phyloP scores from a whole-genome alignment of 2,888 invertebrate genomes.

The Abscondita cerata region DNA sequence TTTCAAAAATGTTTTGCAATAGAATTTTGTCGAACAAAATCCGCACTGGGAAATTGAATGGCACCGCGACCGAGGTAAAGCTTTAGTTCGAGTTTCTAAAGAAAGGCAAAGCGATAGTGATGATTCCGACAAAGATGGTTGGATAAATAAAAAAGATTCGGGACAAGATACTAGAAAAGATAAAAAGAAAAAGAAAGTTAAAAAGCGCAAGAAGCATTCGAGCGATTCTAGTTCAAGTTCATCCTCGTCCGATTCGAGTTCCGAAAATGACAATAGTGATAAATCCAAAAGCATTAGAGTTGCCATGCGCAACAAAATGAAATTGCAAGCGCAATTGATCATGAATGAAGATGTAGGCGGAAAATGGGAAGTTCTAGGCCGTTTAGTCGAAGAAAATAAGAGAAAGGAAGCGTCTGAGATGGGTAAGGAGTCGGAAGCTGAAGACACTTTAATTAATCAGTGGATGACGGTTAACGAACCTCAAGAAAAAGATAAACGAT shows the following conservation, averaged over 20 bases:
- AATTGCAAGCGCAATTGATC: conserved; percentile 60
- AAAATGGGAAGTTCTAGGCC: conserved; percentile 58
- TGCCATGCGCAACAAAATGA: conserved; percentile 68
- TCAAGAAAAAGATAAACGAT: conserved; percentile 58
- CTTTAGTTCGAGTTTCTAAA: conserved; percentile 51
- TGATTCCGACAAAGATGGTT: conserved; percentile 32
- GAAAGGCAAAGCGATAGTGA: conserved; percentile 44
- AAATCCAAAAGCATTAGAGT: conserved; percentile 69
- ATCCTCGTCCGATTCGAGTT: conserved; percentile 58
- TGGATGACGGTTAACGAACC: conserved; percentile 62
- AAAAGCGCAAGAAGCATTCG: conserved; percentile 51
- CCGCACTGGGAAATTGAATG: conserved; percentile 89
- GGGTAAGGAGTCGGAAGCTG: conserved; percentile 41
- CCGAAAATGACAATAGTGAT: conserved; percentile 58
- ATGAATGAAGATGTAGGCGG: conserved; percentile 58
- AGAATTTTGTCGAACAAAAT: conserved; percentile 84
- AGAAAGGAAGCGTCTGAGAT: conserved; percentile 47
- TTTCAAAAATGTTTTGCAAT: neutral
- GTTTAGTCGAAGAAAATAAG: conserved; percentile 60
- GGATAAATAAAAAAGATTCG: conserved; percentile 42
- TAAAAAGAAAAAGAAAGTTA: conserved; percentile 65
- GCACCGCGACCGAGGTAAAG: conserved; percentile 75
- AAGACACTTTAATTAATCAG: conserved; percentile 57
- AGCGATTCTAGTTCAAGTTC: conserved; percentile 59
- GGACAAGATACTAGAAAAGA: conserved; percentile 50